Base-by-base conservation (phyloP, 2,797 vertebrate genomes). In the Glossophaga mutica region DNA sequence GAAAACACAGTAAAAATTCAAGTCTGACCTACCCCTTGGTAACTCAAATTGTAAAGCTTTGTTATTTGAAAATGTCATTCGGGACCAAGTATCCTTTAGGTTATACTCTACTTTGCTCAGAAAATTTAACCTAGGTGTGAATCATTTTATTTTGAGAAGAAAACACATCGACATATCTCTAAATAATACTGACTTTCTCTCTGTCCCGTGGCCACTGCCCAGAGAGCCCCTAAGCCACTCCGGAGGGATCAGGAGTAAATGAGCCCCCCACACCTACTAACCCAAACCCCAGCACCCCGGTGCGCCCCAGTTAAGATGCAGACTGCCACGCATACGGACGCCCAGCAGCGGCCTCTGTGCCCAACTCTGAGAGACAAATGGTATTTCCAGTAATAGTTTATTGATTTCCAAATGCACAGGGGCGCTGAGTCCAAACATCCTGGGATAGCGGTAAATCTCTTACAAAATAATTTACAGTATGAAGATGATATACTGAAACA, bases 371-470 rank as follows among this genome's bases (percentile, higher is more conserved):
- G 90, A 98, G 96, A 97, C 96, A 96, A 97, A 97, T 90, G 81
- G 65, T 93, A 95, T 96, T 96, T 97, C 93, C 96, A 97, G 94
- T 95, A 97, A 97, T 96, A 97, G 97, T 98, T 97, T 97, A 96
- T 98, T 98, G 97, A 98, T 97, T 98, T 98, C 94, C 97, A 98
- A 98, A 98, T 97, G 97, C 55, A 98, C 91, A 96, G 93, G 94
- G 87, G 96, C 32, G 77, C 95, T 79, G 88, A 97, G 96, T 96
- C 59, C 86, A 84, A 97, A 97, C 97, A 97, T 90, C 90, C 94
- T 96, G 88, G 97, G 97, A 97, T 81, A 96, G 95, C 68, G 8
- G 94, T 98, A 97, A 97, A 98, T 98, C 92, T 97, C 96, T 97
- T 96, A 97, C 96, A 96, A 97, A 97, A 97, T 97, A 97, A 98